These are phyloP conservation scores for Dipodomys stephensi DNA, from an alignment of 2,113 vertebrate genomes.

Conservation along the genomic window DNA sequence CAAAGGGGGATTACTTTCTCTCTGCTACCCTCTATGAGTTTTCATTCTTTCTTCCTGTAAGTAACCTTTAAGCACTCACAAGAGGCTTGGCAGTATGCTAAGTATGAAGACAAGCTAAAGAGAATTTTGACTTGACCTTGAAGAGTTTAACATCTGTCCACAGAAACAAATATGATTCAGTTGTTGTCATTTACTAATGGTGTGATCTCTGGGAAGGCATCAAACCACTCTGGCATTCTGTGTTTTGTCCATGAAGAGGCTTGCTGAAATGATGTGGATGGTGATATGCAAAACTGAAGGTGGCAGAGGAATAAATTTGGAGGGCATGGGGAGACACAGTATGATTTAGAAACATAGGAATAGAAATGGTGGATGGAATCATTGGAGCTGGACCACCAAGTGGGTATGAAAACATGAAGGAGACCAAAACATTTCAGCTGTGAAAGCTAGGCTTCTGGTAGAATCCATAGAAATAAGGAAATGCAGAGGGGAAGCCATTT, in stretches of 20 bases:
- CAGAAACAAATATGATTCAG: not conserved
- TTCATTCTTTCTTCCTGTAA: not conserved
- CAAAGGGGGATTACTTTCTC: fast-evolving
- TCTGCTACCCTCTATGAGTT: not conserved
- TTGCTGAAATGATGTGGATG: not conserved
- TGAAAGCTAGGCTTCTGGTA: not conserved
- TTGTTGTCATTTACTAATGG: not conserved
- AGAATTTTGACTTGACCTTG: not conserved
- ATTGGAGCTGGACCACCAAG: not conserved
- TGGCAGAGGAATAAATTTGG: not conserved
- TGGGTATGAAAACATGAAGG: not conserved
- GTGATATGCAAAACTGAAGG: not conserved
- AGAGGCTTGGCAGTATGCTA: not conserved
- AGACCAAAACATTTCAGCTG: not conserved
- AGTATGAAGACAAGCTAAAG: not conserved
- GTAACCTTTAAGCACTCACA: not conserved
- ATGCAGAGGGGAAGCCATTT: not conserved
- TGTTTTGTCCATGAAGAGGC: not conserved
- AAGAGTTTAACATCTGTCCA: not conserved
- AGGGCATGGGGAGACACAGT: not conserved
- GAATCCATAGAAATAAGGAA: not conserved
- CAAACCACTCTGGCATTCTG: not conserved
- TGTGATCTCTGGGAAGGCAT: not conserved
- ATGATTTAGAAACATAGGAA: not conserved
- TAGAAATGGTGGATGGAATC: not conserved